A percentile compares a stretch with the other conserved stretches of the same genome.
Evolutionary conservation across 2,888 invertebrate genomes (phyloP).

Genomic region (Megaustenia siamemsis): DNA sequence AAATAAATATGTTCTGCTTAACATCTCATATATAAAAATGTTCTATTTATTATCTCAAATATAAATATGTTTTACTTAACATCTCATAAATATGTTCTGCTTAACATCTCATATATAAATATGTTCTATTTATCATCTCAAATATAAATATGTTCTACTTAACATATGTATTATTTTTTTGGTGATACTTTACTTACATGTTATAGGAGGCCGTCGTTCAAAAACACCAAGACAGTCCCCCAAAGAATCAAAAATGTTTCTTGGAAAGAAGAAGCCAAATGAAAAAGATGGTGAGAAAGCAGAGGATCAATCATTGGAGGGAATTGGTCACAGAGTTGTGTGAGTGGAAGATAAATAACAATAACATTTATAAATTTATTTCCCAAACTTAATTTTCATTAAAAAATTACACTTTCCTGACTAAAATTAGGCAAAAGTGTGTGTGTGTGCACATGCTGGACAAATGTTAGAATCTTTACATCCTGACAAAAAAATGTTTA

Average conservation of each 20-base stretch:
- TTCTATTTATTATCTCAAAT: no score
- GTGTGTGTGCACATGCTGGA: background rate
- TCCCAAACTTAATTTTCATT: background rate
- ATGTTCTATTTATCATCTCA: no score
- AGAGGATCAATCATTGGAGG: constrained; percentile 31
- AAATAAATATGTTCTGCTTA: no score
- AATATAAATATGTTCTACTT: no score
- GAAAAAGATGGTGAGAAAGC: constrained; percentile 30
- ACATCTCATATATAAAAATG: no score
- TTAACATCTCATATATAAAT: no score
- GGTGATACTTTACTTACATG: background rate
- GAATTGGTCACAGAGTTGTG: constrained; percentile 50
- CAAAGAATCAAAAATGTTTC: constrained; percentile 63
- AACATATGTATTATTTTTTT: background rate
- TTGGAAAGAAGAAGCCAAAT: constrained; percentile 62
- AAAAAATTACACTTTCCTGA: background rate
- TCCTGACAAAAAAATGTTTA: background rate
- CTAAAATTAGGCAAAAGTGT: no score
- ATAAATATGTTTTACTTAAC: no score
- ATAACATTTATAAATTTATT: background rate
- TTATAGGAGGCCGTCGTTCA: constrained; percentile 33
- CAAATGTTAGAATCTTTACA: background rate
- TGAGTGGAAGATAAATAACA: constrained; percentile 32
- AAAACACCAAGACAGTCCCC: constrained; percentile 59
- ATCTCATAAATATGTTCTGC: no score